These are phyloP conservation scores for Streptopelia turtur DNA, from an alignment of 2,797 vertebrate species.

Conservation along the genomic window DNA sequence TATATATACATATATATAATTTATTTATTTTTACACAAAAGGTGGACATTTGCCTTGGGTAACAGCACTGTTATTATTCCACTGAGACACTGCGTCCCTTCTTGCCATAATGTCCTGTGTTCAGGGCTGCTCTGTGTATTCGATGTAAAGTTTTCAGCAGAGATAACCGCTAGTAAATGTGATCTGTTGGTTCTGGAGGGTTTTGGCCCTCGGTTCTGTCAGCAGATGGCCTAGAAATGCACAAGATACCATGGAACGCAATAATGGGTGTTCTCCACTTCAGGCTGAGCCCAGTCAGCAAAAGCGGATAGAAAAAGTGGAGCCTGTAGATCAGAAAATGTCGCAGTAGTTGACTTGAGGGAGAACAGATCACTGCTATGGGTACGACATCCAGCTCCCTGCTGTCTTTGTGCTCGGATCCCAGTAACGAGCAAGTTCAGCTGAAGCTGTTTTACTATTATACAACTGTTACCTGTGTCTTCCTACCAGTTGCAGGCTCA, in stretches of 20 bases:
- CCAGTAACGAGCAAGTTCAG: not conserved
- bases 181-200: not conserved
- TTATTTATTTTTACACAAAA: too few species aligned
- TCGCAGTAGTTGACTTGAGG: not conserved
- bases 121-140: not conserved
- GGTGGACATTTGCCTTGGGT: not conserved
- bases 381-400: fast-evolving
- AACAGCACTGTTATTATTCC: fast-evolving
- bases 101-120: fast-evolving
- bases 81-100: fast-evolving
- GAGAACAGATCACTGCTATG: not conserved
- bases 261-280: not conserved
- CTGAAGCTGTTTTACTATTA: fast-evolving
- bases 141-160: not conserved
- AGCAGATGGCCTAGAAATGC: not conserved
- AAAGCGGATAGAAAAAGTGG: not conserved
- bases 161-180: not conserved
- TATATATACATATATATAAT: too few species aligned
- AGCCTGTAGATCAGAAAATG: not conserved
- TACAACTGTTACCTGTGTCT: fast-evolving
- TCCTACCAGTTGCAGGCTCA: not conserved
- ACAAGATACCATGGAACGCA: not conserved
- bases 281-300: not conserved
- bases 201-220: not conserved
- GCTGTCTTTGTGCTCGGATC: not conserved